phyloP scores from a whole-genome alignment of 1,140 invertebrate genomes.

The Cotesia chilonis region DNA sequence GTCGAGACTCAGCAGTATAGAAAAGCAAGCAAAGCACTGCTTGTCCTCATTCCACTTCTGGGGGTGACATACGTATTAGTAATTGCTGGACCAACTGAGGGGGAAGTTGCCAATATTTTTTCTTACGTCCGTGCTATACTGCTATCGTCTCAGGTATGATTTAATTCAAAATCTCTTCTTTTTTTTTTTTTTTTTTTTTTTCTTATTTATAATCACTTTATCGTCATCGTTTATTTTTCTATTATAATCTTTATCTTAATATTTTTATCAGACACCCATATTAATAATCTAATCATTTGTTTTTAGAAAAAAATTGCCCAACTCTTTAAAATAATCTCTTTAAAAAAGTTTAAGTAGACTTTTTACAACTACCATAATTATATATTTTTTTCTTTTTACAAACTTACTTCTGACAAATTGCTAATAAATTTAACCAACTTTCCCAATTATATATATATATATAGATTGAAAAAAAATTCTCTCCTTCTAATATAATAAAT shows the following conservation, averaged over 20 bases:
- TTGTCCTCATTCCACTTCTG: conserved; percentile 86
- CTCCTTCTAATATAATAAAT: too few species aligned
- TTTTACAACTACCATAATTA: too few species aligned
- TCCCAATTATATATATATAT: too few species aligned
- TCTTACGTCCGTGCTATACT: conserved; percentile 76
- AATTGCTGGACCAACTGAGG: conserved; percentile 75
- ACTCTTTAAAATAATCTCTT: neutral
- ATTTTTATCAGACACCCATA: neutral
- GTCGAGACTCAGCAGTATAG: conserved; percentile 87
- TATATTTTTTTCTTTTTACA: too few species aligned
- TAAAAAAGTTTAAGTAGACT: too few species aligned
- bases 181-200: too few species aligned
- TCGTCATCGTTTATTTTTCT: neutral
- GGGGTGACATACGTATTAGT: conserved; percentile 89
- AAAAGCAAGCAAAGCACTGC: conserved; percentile 87
- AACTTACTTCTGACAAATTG: too few species aligned
- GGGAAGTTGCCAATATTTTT: conserved; percentile 73
- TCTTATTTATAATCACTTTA: neutral
- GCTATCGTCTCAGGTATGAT: conserved; percentile 81
- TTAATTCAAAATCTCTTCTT: neutral
- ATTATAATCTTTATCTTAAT: neutral
- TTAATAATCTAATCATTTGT: too few species aligned
- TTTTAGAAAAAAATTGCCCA: too few species aligned
- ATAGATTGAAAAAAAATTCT: too few species aligned
- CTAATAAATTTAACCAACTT: too few species aligned